Evolutionary conservation across 2,797 vertebrate species (phyloP).

Genomic region (Sebastes elongatus): DNA sequence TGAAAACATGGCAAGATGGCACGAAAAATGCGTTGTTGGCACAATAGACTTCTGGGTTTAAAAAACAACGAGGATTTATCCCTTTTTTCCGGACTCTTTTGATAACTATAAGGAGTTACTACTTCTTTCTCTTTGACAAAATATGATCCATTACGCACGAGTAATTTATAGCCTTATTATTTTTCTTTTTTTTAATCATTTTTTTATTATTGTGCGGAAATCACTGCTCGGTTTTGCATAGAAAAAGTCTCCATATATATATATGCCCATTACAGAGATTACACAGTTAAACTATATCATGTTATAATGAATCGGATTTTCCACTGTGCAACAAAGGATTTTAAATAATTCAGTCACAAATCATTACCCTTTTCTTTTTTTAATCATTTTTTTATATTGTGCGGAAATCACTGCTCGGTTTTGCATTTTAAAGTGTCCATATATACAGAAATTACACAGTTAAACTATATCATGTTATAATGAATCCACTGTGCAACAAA

Average conservation of each 20-base stretch:
- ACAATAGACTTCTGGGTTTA: constrained; percentile 23
- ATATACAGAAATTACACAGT: not conserved
- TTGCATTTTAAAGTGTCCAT: not conserved
- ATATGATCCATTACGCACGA: not conserved
- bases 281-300: not conserved
- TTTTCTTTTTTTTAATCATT: constrained; percentile 4
- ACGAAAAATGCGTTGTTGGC: constrained; percentile 61
- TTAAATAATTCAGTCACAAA: not conserved
- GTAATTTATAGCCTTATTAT: constrained; percentile 4
- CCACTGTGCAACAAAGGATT: not conserved
- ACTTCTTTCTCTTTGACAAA: not conserved
- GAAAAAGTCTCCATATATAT: not conserved
- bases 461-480: not conserved
- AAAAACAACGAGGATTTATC: not conserved
- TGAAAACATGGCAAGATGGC: constrained; percentile 64
- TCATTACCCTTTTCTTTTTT: not conserved
- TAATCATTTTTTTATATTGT: not conserved
- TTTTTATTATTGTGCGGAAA: not conserved
- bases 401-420: constrained; percentile 5
- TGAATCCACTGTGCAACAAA: not conserved
- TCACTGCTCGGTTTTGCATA: constrained; percentile 1
- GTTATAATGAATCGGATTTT: not conserved
- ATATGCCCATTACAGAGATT: not conserved
- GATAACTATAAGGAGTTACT: constrained; percentile 17
- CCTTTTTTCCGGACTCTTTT: constrained; percentile 1